A percentile compares a stretch with the other conserved stretches of the same genome.
phyloP scores from a whole-genome alignment of 2,113 vertebrate genomes.

The Bos indicus region DNA sequence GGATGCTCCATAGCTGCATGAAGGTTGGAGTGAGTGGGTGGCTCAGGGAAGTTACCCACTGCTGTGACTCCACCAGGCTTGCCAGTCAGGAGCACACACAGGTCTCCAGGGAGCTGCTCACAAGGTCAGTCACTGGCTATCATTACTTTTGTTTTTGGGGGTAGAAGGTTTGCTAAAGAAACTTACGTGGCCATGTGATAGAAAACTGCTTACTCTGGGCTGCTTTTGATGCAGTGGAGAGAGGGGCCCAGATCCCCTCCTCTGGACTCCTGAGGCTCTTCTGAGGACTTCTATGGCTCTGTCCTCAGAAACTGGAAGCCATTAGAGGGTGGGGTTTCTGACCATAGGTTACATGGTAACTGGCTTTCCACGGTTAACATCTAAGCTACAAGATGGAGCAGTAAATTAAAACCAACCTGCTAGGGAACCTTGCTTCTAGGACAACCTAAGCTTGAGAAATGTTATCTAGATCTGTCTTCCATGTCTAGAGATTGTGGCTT shows the following conservation, averaged over 20 bases:
- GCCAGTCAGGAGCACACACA: background rate
- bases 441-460: background rate
- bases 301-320: background rate
- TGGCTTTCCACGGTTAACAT: background rate
- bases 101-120: background rate
- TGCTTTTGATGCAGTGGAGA: background rate
- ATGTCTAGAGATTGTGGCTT: background rate
- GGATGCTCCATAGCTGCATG: background rate
- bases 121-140: background rate
- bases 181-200: background rate
- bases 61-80: background rate
- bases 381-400: background rate
- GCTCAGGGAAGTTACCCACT: background rate
- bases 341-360: background rate
- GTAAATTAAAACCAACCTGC: background rate
- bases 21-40: background rate
- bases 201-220: background rate
- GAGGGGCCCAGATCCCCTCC: background rate
- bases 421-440: background rate
- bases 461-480: background rate
- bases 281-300: background rate
- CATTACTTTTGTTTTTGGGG: background rate
- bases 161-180: background rate
- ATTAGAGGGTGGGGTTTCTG: background rate
- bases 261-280: background rate